Conservation (phyloP, 2,797 vertebrate genomes). For the Euphonia xanthogaster region DNA sequence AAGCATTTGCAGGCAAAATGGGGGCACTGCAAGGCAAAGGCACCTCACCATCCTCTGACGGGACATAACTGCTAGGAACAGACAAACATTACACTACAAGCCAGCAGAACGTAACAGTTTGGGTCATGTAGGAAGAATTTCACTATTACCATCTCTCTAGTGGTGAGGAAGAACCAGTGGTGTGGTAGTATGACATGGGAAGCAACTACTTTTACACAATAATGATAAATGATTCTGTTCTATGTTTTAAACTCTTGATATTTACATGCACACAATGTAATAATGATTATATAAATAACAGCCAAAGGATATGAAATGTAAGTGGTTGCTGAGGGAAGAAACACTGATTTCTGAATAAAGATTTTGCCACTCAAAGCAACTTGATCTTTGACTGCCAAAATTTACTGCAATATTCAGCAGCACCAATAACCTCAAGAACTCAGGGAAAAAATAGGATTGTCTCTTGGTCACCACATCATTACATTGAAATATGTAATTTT, state of each 20-base stretch:
- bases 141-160: background rate
- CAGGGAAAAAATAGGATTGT: accelerated
- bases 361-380: background rate
- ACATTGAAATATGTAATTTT: background rate
- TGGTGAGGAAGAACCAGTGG: background rate
- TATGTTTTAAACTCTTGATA: background rate
- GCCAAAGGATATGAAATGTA: background rate
- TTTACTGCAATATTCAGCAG: background rate
- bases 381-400: background rate
- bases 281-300: background rate
- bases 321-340: background rate
- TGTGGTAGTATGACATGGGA: accelerated
- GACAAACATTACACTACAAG: background rate
- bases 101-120: accelerated
- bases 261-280: background rate
- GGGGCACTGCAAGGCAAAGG: background rate
- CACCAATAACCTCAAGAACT: background rate
- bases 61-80: background rate
- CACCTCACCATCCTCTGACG: background rate
- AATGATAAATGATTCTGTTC: background rate
- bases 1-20: background rate
- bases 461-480: background rate
- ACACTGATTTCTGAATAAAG: background rate
- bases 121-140: background rate
- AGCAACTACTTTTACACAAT: background rate